Base-by-base conservation (phyloP, 2,113 vertebrate genomes). In the Gobius niger region DNA sequence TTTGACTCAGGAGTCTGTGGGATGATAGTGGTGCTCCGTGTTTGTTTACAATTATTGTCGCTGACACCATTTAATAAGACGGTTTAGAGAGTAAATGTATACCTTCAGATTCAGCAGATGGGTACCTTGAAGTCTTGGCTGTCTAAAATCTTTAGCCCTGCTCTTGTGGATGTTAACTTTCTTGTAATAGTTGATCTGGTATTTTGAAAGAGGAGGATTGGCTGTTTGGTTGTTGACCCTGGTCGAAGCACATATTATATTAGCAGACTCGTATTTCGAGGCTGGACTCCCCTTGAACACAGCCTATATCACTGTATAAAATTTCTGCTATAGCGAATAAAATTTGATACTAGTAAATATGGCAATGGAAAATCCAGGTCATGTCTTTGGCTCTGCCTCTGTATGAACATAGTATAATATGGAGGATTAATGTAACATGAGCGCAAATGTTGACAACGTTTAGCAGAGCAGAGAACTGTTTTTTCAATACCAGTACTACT, bases 1-100 rank as follows among this genome's bases (percentile, higher is more conserved):
- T 85, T 68, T 62, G 70, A 68, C 72, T 73, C 19, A 66, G 83
- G 64, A 41, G 42, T 52, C 44, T 66, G 59, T 70, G 46, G 41
- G 57, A 66, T 19, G 34, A 54, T n/a, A 44, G 8, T 44, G 41
- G 5, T 12, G 14, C 2, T 65, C 47, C 1, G 5, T 64, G 1
- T 65, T 63, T 64, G 42, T 51, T 9, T 47, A 24, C 44, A 16
- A 19, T 19, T 54, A 24, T 54, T 54, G 47, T 50, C 15, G 15
- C 5, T 46, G 5, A 52, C 8, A 52, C 15, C 15, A 14, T 14
- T 34, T 40, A 40, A 40, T 15, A 24, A 57, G 54, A 57, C 14
- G 19, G 2, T 34, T 15, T 15, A 11, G 53, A 56, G 53, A 24
- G 9, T 16, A 7, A 12, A 11, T 34, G 11, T 24, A 10, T 40